Percentiles rank a stretch among this genome's conserved stretches.
phyloP scores from a whole-genome alignment of 2,797 vertebrate genomes.

The Onychomys leucogaster region DNA sequence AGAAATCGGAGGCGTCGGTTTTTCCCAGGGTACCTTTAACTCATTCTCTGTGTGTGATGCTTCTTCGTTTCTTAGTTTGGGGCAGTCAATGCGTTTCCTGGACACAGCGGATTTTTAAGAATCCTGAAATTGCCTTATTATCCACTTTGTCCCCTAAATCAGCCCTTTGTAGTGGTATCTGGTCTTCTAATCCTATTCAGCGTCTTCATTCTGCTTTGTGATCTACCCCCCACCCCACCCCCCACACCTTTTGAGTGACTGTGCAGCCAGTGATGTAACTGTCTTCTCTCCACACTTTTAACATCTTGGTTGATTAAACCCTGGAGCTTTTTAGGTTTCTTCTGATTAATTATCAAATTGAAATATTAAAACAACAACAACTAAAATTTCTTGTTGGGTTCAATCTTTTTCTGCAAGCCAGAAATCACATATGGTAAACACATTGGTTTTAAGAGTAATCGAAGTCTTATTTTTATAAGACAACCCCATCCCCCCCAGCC shows the following conservation, averaged over 20 bases:
- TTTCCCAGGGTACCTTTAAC: conserved; percentile 35
- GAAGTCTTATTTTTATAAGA: conserved; percentile 61
- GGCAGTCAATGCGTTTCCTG: conserved; percentile 64
- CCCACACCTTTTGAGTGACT: not conserved
- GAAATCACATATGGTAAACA: not conserved
- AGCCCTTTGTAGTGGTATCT: conserved; percentile 55
- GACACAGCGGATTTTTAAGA: conserved; percentile 49
- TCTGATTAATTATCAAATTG: conserved; percentile 1
- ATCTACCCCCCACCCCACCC: not conserved
- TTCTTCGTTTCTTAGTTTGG: conserved; percentile 61
- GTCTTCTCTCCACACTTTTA: not conserved
- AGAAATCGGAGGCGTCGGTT: not conserved
- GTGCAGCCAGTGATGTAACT: not conserved
- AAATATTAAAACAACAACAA: not conserved
- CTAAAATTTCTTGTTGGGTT: not conserved
- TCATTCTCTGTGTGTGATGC: not conserved
- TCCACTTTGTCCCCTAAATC: conserved; percentile 20
- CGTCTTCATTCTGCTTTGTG: conserved; percentile 14
- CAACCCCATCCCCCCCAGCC: not conserved
- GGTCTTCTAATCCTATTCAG: conserved; percentile 64
- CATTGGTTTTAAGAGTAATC: not conserved
- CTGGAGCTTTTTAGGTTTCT: conserved; percentile 30
- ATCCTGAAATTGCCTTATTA: conserved; percentile 63
- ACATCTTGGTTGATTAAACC: not conserved
- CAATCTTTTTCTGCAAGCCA: not conserved